phyloP scores from a whole-genome alignment of 1,140 invertebrate species.

The Carposina sasakii region DNA sequence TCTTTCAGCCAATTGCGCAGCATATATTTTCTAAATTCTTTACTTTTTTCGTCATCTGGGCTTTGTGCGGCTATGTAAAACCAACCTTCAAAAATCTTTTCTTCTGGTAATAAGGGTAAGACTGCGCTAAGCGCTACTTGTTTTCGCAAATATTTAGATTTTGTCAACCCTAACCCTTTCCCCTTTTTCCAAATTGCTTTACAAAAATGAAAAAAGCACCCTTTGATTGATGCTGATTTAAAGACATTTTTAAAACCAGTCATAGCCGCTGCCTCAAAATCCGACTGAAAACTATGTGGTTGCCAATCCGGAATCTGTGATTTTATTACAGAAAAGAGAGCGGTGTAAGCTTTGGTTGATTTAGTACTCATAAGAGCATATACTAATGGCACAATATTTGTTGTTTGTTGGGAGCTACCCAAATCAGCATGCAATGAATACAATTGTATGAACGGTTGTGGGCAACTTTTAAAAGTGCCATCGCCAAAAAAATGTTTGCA shows the following conservation, averaged over 20 bases:
- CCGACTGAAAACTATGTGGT: not conserved
- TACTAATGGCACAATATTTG: not conserved
- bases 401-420: not conserved
- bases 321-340: not conserved
- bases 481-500: slow-evolving; percentile 1
- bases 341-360: not conserved
- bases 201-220: too few species aligned
- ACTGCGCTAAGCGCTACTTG: too few species aligned
- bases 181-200: too few species aligned
- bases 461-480: slow-evolving; percentile 6
- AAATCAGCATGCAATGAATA: not conserved
- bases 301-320: not conserved
- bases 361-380: not conserved
- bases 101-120: too few species aligned
- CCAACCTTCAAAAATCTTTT: too few species aligned
- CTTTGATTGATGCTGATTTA: too few species aligned
- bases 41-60: too few species aligned
- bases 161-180: too few species aligned
- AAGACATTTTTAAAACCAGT: not conserved
- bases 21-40: too few species aligned
- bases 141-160: too few species aligned
- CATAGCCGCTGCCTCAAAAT: slow-evolving; percentile 1
- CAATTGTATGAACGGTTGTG: not conserved
- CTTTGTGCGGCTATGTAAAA: too few species aligned
- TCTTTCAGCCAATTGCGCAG: too few species aligned